Evolutionary conservation across 1,140 invertebrate species (phyloP), one percentile per base, ranked within the genome.

Genomic region (Drosophila baimaii): DNA sequence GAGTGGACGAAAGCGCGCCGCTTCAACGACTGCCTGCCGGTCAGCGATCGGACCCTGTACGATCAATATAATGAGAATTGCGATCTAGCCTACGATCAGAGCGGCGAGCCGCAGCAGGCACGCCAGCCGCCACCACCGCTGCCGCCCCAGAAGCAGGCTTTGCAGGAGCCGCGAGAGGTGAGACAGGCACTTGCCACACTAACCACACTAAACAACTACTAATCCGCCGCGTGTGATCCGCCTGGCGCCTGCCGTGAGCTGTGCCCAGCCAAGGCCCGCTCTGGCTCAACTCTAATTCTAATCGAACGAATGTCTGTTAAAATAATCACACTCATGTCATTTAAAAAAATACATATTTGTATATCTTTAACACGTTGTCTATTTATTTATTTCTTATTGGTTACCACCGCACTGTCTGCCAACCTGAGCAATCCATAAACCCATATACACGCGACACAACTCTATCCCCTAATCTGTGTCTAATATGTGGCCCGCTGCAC

Each of bases 11-110:
- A 88, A 82, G 39, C 85, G 29, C 73, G 81, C 59, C 81, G 80
- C 52, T 89, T 76, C 43, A 82, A 70, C 49, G 86, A 88, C 68
- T 71, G 33, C 68, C 69, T 71, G 64, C 79, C 63, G 81, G 79
- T 74, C 91, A 93, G 77, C 57, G 85, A 84, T 72, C 86, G 91
- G 71, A 92, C 90, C 70, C 90, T 92, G 75, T 91, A 92, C 63
- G 91, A 92, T 77, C 91, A 92, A 73, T 93, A 92, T 89, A 93
- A 93, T 47, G 95, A 95, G 66, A 94, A 94, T 78, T 95, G 95
- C 75, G 95, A 96, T 78, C 92, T 96, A 65, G 95, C 94, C 64
- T 95, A 96, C 92, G 96, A 97, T 88, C 95, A 96, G 91, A 93
- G 96, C 71, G 96, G 51, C 29, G 51, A 52, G 4, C 51, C 97